phyloP scores from a whole-genome alignment of 2,888 invertebrate species.

The Megaustenia siamemsis region DNA sequence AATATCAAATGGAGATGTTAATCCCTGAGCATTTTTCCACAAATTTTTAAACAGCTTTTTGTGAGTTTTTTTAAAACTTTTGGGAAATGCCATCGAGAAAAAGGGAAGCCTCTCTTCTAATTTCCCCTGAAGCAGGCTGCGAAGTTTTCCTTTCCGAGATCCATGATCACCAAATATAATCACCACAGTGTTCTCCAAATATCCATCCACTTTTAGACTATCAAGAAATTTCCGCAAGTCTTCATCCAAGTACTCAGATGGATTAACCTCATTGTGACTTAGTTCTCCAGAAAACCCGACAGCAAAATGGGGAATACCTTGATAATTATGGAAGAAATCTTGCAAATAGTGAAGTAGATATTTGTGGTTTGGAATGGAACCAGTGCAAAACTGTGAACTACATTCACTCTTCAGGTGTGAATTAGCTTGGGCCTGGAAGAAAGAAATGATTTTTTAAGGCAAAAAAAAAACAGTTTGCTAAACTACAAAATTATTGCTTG shows the following conservation, averaged over 20 bases:
- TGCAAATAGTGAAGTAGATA: constrained; percentile 72
- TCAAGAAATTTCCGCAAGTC: constrained; percentile 69
- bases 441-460: not conserved
- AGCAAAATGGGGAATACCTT: constrained; percentile 73
- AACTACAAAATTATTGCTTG: no score
- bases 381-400: constrained; percentile 70
- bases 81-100: constrained; percentile 73
- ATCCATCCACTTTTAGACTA: constrained; percentile 60
- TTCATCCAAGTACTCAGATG: constrained; percentile 72
- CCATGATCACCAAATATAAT: constrained; percentile 77
- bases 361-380: constrained; percentile 70
- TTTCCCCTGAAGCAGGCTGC: constrained; percentile 74
- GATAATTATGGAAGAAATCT: constrained; percentile 73
- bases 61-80: constrained; percentile 65
- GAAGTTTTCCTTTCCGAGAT: constrained; percentile 69
- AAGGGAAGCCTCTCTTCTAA: constrained; percentile 77
- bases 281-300: constrained; percentile 73
- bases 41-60: constrained; percentile 62
- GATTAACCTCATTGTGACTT: constrained; percentile 75
- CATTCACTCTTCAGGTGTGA: constrained; percentile 58
- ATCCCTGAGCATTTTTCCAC: constrained; percentile 66
- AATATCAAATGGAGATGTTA: constrained; percentile 76
- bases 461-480: no score
- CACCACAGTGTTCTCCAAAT: constrained; percentile 73
- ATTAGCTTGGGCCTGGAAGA: constrained; percentile 52